phyloP scores from a whole-genome alignment of 2,113 vertebrate genomes.

The Pseudopodoces humilis region DNA sequence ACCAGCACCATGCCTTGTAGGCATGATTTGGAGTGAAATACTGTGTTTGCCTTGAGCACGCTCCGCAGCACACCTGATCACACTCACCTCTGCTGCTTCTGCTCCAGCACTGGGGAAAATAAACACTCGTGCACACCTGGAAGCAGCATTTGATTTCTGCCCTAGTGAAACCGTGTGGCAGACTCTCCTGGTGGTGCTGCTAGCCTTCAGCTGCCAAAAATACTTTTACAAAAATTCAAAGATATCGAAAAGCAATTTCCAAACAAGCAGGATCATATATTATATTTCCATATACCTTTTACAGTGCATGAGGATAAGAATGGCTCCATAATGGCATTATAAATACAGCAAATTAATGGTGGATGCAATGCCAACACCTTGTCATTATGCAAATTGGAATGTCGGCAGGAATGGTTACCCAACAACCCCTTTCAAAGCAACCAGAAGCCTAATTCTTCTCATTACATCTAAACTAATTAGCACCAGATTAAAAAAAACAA shows the following conservation, averaged over 20 bases:
- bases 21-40: neutral
- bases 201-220: neutral
- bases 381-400: constrained; percentile 69
- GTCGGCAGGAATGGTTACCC: constrained; percentile 29
- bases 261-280: constrained; percentile 13
- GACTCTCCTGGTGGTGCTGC: neutral
- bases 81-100: neutral
- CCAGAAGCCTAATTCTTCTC: constrained; percentile 38
- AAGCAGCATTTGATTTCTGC: neutral
- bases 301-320: neutral
- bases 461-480: constrained; percentile 62
- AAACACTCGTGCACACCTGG: rapidly evolving
- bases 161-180: neutral
- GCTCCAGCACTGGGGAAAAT: neutral
- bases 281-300: constrained; percentile 33
- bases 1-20: neutral
- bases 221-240: neutral
- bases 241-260: constrained; percentile 29
- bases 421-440: constrained; percentile 28
- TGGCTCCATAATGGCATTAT: constrained; percentile 45
- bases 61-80: neutral
- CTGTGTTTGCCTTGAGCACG: neutral
- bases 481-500: constrained; percentile 1
- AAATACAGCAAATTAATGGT: constrained; percentile 71
- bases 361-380: constrained; percentile 57